A percentile compares a stretch with the other conserved stretches of the same genome.
These are phyloP conservation scores for Drosophila mayri DNA, from an alignment of 1,140 invertebrate genomes.

Conservation along the genomic window DNA sequence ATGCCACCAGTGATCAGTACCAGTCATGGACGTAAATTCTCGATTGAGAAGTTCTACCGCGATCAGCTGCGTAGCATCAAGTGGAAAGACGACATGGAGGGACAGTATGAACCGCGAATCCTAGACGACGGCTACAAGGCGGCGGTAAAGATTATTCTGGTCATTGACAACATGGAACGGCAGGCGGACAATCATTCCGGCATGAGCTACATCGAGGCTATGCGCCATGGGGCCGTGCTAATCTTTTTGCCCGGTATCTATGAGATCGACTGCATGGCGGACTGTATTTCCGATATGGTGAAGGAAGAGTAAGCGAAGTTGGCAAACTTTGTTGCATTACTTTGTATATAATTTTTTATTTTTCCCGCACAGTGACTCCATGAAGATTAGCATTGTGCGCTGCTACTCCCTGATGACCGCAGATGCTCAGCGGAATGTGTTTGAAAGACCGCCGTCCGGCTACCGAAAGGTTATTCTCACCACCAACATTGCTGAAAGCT, in stretches of 20 bases:
- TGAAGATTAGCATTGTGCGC: slow-evolving; percentile 64
- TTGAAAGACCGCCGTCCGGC: slow-evolving; percentile 85
- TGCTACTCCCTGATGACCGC: slow-evolving; percentile 78
- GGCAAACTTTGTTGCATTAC: not conserved
- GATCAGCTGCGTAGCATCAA: slow-evolving; percentile 86
- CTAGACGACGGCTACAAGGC: slow-evolving; percentile 86
- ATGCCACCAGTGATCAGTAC: slow-evolving; percentile 87
- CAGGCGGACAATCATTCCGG: slow-evolving; percentile 27
- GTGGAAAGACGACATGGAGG: slow-evolving; percentile 75
- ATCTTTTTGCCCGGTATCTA: slow-evolving; percentile 95
- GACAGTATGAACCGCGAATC: slow-evolving; percentile 86
- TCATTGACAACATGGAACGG: slow-evolving; percentile 90
- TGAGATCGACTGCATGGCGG: slow-evolving; percentile 89
- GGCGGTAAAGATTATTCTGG: slow-evolving; percentile 88
- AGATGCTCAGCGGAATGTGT: slow-evolving; percentile 65
- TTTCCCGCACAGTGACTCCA: slow-evolving; percentile 11
- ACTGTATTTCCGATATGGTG: slow-evolving; percentile 71
- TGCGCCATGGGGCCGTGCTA: slow-evolving; percentile 88
- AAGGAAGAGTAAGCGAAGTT: slow-evolving; percentile 51
- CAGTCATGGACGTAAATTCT: slow-evolving; percentile 85
- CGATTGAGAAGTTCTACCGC: slow-evolving; percentile 89
- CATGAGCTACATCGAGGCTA: slow-evolving; percentile 38
- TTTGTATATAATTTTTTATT: not conserved
- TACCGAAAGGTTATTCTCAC: slow-evolving; percentile 95
- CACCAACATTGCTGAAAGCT: slow-evolving; percentile 99